Base-by-base conservation (phyloP, 1,140 invertebrate species). In the Ladona fulva region DNA sequence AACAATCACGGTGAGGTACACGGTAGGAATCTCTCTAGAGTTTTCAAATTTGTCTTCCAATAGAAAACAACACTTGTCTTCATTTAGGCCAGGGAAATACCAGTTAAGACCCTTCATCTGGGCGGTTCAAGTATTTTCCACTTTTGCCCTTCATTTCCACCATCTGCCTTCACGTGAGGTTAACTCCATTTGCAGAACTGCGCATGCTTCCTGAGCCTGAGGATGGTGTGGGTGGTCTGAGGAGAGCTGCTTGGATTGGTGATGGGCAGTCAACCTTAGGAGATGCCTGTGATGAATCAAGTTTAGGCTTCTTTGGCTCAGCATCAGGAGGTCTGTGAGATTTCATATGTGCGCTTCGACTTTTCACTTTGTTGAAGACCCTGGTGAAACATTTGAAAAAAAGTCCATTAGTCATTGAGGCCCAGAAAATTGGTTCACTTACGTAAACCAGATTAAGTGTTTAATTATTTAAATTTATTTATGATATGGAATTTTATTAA, bases 261-360 rank as follows among this genome's bases (percentile, higher is more conserved):
- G 52, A 66, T 22, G 52, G 52, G 52, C 52, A 66, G 12, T 66
- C 52, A 3, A 66, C n/a, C 52, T 66, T 66, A 3, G 52, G 52
- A 66, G 52, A 66, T 37, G 29, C 29, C 1, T 1, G 1, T 66
- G 52, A 66, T 16, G n/a, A 16, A 14, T 83, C 82, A 25, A 81
- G 37, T 77, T 83, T 84, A n/a, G 81, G 82, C 80, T 84, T 86
- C 77, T 83, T 81, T 52, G 88, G 86, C 81, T 92, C 91, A 80
- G 89, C 87, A 82, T 93, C 92, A 81, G 91, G 90, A 83, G 93
- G 92, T 82, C 93, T 91, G 88, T 98, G 96, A 79, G 95, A 97
- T 88, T 98, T 98, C 96, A 98, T 98, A 87, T 98, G 96, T 77
- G 96, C 96, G 89, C 95, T 97, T 87, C 96, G 91, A 89, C 95